Evolutionary conservation across 2,888 invertebrate genomes (phyloP).

Genomic region (Phytoseiulus persimilis): DNA sequence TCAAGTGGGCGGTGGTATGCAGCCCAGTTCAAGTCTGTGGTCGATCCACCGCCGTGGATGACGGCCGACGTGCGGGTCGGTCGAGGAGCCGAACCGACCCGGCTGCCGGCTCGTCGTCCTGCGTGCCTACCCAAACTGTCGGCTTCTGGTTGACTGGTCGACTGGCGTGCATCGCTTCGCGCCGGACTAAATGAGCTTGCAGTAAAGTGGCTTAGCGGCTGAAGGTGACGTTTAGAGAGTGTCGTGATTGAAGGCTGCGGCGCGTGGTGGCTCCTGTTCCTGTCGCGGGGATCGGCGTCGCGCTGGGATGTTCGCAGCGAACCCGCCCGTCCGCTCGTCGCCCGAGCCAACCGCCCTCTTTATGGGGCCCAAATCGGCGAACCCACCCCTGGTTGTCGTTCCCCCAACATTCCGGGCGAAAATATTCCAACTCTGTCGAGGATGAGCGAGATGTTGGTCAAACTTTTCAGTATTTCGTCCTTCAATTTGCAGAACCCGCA

Average conservation of each 20-base stretch:
- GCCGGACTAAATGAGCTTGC: not conserved
- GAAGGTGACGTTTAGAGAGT: not conserved
- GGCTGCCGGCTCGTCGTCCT: not conserved
- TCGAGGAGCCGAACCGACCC: not conserved
- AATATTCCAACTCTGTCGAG: too few relatives aligned
- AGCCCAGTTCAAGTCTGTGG: not conserved
- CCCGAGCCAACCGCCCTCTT: too few relatives aligned
- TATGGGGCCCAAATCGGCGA: too few relatives aligned
- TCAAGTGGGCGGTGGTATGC: not conserved
- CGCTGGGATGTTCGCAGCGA: not conserved
- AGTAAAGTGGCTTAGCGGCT: not conserved
- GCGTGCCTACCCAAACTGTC: not conserved
- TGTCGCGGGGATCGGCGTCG: not conserved
- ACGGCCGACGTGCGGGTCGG: not conserved
- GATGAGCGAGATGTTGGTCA: too few relatives aligned
- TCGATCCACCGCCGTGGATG: not conserved
- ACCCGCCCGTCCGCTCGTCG: not conserved
- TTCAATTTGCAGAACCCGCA: constrained; percentile 67
- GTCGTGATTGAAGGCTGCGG: not conserved
- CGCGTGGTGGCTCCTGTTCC: not conserved
- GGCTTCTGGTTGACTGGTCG: not conserved
- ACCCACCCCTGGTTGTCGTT: too few relatives aligned
- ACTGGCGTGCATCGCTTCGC: not conserved
- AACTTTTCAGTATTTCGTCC: too few relatives aligned
- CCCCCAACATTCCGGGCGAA: too few relatives aligned